Conservation (phyloP, 2,113 vertebrate species). For the Crocuta crocuta region DNA sequence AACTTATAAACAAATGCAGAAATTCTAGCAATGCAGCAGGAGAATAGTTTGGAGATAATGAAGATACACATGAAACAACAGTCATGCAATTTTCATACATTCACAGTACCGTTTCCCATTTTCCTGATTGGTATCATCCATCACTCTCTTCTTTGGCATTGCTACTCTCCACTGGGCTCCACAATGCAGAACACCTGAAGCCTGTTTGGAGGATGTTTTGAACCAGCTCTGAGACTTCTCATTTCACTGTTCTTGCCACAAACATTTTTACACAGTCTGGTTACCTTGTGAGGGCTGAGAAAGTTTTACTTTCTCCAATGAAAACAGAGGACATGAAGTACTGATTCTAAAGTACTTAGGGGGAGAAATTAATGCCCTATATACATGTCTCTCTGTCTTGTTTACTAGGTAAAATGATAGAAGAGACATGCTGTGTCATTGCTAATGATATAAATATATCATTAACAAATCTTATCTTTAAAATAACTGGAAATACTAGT, state of each 20-base stretch:
- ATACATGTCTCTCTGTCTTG: neutral
- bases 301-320: neutral
- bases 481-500: neutral
- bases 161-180: neutral
- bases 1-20: neutral
- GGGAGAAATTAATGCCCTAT: neutral
- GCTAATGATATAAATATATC: neutral
- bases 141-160: neutral
- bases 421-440: neutral
- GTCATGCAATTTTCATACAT: neutral
- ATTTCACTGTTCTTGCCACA: neutral
- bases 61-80: neutral
- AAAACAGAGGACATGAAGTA: neutral
- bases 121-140: neutral
- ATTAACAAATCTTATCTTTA: neutral
- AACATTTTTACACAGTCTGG: neutral
- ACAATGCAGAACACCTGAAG: neutral
- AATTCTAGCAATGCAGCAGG: neutral
- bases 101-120: neutral
- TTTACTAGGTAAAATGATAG: neutral
- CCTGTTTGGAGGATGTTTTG: neutral
- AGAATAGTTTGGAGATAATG: neutral
- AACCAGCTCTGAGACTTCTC: neutral
- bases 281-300: neutral
- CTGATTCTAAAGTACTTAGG: neutral